These are phyloP conservation scores for Ichneumoninae sp. DNA, from an alignment of 2,888 invertebrate species.

Conservation along the genomic window DNA sequence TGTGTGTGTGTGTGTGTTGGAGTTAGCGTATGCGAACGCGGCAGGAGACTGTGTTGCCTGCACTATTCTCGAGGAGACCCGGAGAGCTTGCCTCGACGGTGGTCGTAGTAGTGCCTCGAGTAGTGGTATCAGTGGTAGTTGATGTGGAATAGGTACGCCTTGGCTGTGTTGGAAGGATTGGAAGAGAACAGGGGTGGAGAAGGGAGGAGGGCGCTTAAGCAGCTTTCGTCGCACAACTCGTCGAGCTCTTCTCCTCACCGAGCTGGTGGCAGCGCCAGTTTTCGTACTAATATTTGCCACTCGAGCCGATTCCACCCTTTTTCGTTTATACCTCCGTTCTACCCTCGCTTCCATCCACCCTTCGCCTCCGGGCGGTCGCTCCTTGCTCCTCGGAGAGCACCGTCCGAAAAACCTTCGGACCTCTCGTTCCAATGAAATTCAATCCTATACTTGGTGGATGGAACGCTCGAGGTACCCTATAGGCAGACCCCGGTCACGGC, in stretches of 20 bases:
- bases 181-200: constrained; percentile 54
- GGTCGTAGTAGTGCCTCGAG: background rate
- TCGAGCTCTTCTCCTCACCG: constrained; percentile 69
- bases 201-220: constrained; percentile 79
- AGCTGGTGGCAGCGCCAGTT: constrained; percentile 76
- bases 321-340: constrained; percentile 49
- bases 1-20: constrained; percentile 1
- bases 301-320: constrained; percentile 78
- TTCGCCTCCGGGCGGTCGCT: constrained; percentile 42
- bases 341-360: constrained; percentile 54
- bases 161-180: constrained; percentile 28
- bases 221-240: constrained; percentile 81
- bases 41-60: constrained; percentile 28
- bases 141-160: constrained; percentile 19
- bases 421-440: constrained; percentile 13
- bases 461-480: background rate
- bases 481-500: background rate
- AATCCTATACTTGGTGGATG: constrained; percentile 12
- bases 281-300: constrained; percentile 84
- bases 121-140: constrained; percentile 19
- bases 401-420: constrained; percentile 17
- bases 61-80: constrained; percentile 33
- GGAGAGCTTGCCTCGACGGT: constrained; percentile 20
- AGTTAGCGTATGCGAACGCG: constrained; percentile 1
- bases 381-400: background rate